Percentiles rank a stretch among this genome's conserved stretches.
These are phyloP conservation scores for Criorhina ranunculi DNA, from an alignment of 2,888 invertebrate species.

Conservation along the genomic window DNA sequence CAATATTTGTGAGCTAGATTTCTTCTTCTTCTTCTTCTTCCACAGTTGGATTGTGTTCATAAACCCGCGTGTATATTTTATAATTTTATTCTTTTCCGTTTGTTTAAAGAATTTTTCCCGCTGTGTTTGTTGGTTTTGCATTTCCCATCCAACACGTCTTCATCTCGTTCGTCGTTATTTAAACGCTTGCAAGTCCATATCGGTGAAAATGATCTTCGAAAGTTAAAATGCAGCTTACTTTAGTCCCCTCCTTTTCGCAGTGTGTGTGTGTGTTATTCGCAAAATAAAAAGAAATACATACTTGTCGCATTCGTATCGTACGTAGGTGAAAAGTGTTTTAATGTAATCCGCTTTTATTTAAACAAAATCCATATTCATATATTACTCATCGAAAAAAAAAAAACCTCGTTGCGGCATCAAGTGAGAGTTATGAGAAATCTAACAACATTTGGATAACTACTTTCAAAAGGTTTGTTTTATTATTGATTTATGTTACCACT, in stretches of 20 bases:
- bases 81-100: slow-evolving; percentile 32
- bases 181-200: slow-evolving; percentile 45
- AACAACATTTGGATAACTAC: slow-evolving; percentile 57
- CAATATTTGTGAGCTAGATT: slow-evolving; percentile 55
- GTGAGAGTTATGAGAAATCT: slow-evolving; percentile 67
- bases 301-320: not conserved
- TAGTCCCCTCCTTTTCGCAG: slow-evolving; percentile 1
- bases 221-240: slow-evolving; percentile 56
- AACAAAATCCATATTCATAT: slow-evolving; percentile 24
- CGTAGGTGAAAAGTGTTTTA: slow-evolving; percentile 34
- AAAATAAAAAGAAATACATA: slow-evolving; percentile 3
- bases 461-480: slow-evolving; percentile 52
- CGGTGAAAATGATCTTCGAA: slow-evolving; percentile 50
- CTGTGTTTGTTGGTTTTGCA: slow-evolving; percentile 19
- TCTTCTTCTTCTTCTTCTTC: slow-evolving; percentile 45
- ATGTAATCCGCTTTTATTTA: slow-evolving; percentile 9
- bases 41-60: slow-evolving; percentile 22
- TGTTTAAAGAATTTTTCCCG: slow-evolving; percentile 62
- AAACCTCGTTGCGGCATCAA: slow-evolving; percentile 28
- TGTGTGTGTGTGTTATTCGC: no score
- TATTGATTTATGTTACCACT: not conserved
- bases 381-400: slow-evolving; percentile 5
- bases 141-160: slow-evolving; percentile 23
- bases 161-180: slow-evolving; percentile 8
- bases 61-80: slow-evolving; percentile 42